These are phyloP conservation scores for Neomicropteryx cornuta DNA, from an alignment of 1,140 invertebrate genomes.

Conservation along the genomic window DNA sequence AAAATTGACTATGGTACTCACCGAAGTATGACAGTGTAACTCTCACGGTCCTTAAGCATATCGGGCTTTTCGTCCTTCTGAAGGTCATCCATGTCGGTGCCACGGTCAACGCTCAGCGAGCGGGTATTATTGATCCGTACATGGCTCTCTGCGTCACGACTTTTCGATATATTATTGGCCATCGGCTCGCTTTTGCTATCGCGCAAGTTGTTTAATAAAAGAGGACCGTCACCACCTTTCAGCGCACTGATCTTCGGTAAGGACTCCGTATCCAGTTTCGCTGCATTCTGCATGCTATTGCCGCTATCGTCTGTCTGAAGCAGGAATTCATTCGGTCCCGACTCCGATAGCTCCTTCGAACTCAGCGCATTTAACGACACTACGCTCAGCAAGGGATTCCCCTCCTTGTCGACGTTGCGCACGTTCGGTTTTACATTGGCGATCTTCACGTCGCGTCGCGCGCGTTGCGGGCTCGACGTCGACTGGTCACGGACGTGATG, in stretches of 20 bases:
- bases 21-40: conserved; percentile 53
- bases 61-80: conserved; percentile 29
- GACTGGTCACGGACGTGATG: conserved; percentile 36
- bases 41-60: conserved; percentile 48
- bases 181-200: conserved; percentile 24
- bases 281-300: too few species aligned
- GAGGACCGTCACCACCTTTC: too few species aligned
- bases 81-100: too few species aligned
- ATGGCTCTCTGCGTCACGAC: too few species aligned
- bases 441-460: conserved; percentile 6
- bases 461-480: conserved; percentile 22
- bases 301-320: too few species aligned
- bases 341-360: too few species aligned
- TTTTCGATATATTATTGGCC: conserved; percentile 33
- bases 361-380: conserved; percentile 33
- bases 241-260: too few species aligned
- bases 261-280: too few species aligned
- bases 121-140: conserved; percentile 30
- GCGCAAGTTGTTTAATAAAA: conserved; percentile 1
- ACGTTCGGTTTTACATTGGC: conserved; percentile 11
- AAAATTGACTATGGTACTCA: too few species aligned
- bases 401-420: conserved; percentile 25
- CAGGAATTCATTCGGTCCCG: too few species aligned
- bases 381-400: conserved; percentile 32
- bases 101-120: conserved; percentile 5